phyloP scores from a whole-genome alignment of 1,140 invertebrate genomes.

The Littorina saxatilis region DNA sequence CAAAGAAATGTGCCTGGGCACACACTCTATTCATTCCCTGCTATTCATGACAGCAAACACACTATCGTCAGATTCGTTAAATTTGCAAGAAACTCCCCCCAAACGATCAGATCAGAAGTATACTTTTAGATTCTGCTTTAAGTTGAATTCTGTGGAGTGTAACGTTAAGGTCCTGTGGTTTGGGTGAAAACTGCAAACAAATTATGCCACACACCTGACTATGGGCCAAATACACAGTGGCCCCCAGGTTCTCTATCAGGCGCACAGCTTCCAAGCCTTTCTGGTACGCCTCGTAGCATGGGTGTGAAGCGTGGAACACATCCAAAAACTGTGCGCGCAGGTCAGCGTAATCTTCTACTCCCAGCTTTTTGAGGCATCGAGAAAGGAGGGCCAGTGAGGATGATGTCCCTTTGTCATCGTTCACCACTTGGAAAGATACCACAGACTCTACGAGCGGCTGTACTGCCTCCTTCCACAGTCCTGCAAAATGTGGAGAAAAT shows the following conservation, averaged over 20 bases:
- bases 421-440: slow-evolving; percentile 31
- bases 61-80: no score
- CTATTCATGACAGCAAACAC: no score
- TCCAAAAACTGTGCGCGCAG: slow-evolving; percentile 20
- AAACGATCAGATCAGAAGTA: no score
- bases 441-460: slow-evolving; percentile 38
- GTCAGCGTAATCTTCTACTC: slow-evolving; percentile 27
- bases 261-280: slow-evolving; percentile 20
- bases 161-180: no score
- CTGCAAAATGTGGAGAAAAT: slow-evolving; percentile 13
- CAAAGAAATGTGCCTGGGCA: no score
- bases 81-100: no score
- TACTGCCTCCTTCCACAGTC: slow-evolving; percentile 50
- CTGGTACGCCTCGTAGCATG: slow-evolving; percentile 42
- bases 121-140: no score
- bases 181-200: no score
- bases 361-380: slow-evolving; percentile 41
- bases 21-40: no score
- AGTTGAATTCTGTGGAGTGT: no score
- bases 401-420: slow-evolving; percentile 38
- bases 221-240: slow-evolving; percentile 28
- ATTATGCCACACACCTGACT: slow-evolving; percentile 28
- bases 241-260: slow-evolving; percentile 27
- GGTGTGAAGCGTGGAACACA: slow-evolving; percentile 32
- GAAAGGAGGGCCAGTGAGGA: slow-evolving; percentile 38